A percentile compares a stretch with the other conserved stretches of the same genome.
phyloP scores from a whole-genome alignment of 1,140 invertebrate species.

The Trinorchestia longiramus region DNA sequence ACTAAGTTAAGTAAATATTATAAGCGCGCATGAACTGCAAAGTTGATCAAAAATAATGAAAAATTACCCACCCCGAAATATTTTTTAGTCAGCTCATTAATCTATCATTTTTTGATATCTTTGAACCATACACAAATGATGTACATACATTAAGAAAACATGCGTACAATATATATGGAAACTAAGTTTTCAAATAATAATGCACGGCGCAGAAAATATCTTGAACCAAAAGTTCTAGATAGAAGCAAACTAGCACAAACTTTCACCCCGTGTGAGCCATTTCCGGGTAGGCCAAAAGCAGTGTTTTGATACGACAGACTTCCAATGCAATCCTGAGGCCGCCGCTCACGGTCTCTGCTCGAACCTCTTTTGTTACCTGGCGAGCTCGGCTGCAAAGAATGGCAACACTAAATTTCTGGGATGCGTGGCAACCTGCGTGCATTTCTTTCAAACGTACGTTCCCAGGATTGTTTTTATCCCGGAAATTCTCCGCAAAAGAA shows the following conservation, averaged over 20 bases:
- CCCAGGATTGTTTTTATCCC: not conserved
- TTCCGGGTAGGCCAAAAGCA: too few relatives aligned
- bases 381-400: constrained; percentile 30
- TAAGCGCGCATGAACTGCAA: not conserved
- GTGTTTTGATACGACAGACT: too few relatives aligned
- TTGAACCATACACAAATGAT: not conserved
- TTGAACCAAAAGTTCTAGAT: too few relatives aligned
- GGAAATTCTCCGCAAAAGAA: not conserved
- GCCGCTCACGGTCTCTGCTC: not conserved
- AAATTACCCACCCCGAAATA: not conserved
- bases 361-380: constrained; percentile 16
- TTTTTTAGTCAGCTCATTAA: not conserved
- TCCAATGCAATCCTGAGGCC: too few relatives aligned
- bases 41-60: not conserved
- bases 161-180: not conserved
- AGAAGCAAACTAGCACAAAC: too few relatives aligned
- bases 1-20: too few relatives aligned
- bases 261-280: too few relatives aligned
- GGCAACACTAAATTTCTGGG: constrained; percentile 19
- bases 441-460: not conserved
- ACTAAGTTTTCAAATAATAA: not conserved
- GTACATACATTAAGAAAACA: not conserved
- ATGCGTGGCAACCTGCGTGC: constrained; percentile 8
- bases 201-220: too few relatives aligned
- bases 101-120: not conserved